phyloP scores from a whole-genome alignment of 2,113 vertebrate species.

The Oreotragus oreotragus region DNA sequence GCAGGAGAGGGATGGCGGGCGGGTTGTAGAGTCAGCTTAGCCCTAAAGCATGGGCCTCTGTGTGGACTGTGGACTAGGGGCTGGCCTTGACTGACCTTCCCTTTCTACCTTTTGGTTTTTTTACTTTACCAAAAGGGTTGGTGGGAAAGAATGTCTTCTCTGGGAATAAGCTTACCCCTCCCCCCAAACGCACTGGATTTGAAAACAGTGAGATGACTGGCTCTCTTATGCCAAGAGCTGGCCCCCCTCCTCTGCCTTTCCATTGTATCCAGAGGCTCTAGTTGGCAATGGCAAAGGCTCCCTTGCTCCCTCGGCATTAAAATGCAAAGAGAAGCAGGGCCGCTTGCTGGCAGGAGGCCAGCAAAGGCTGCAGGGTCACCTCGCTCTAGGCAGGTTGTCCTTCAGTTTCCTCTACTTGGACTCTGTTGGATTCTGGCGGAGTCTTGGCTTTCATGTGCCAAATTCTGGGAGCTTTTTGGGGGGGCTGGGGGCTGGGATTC shows the following conservation, averaged over 20 bases:
- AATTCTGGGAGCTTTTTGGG: background rate
- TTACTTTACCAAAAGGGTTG: background rate
- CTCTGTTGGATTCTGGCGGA: background rate
- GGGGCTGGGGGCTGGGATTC: background rate
- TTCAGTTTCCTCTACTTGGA: slow-evolving; percentile 30
- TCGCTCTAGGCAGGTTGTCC: slow-evolving; percentile 22
- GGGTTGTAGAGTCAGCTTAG: background rate
- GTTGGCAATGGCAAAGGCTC: slow-evolving; percentile 60
- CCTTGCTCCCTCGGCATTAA: slow-evolving; percentile 57
- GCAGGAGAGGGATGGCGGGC: background rate
- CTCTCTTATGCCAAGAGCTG: slow-evolving; percentile 49
- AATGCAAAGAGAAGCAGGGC: slow-evolving; percentile 61
- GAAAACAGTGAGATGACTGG: slow-evolving; percentile 30
- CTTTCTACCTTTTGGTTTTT: background rate
- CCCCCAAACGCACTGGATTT: background rate
- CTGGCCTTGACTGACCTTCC: background rate
- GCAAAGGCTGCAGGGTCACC: slow-evolving; percentile 27
- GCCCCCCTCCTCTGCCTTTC: slow-evolving; percentile 36
- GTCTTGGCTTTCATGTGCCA: background rate
- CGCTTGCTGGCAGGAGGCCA: slow-evolving; percentile 54
- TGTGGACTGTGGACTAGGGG: background rate
- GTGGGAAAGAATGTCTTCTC: slow-evolving; percentile 24
- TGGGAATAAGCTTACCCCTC: background rate
- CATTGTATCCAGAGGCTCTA: slow-evolving; percentile 64
- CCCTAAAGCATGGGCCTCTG: background rate